phyloP scores from a whole-genome alignment of 1,140 invertebrate species.

The Leptonema lineaticorne region DNA sequence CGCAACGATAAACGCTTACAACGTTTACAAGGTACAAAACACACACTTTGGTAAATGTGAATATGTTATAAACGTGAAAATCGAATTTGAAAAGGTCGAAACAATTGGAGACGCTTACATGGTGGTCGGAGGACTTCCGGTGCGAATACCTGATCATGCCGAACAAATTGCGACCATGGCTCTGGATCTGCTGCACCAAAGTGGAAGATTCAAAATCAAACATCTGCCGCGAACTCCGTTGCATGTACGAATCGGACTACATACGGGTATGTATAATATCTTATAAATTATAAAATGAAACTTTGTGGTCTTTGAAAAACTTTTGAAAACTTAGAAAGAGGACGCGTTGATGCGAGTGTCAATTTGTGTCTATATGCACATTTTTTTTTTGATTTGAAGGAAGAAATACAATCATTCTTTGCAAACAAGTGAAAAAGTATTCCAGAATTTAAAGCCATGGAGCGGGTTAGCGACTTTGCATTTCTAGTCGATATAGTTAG shows the following conservation, averaged over 20 bases:
- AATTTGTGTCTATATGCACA: too few relatives aligned
- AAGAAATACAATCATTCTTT: too few relatives aligned
- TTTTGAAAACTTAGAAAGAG: too few relatives aligned
- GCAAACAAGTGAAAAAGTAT: too few relatives aligned
- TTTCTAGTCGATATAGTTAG: too few relatives aligned
- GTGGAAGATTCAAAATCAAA: slow-evolving; percentile 80
- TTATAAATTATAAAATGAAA: too few relatives aligned
- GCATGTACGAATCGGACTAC: slow-evolving; percentile 77
- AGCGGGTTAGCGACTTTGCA: too few relatives aligned
- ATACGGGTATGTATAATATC: slow-evolving; percentile 61
- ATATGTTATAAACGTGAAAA: slow-evolving; percentile 95
- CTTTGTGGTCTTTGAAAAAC: too few relatives aligned
- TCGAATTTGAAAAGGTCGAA: slow-evolving; percentile 91
- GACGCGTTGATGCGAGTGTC: too few relatives aligned
- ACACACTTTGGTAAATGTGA: slow-evolving; percentile 66
- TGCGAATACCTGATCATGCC: slow-evolving; percentile 75
- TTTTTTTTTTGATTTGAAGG: too few relatives aligned
- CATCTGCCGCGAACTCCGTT: slow-evolving; percentile 80
- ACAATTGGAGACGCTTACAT: slow-evolving; percentile 96
- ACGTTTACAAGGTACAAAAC: slow-evolving; percentile 78
- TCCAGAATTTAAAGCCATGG: too few relatives aligned
- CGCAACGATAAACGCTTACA: slow-evolving; percentile 86
- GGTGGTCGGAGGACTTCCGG: slow-evolving; percentile 88
- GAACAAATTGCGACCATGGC: slow-evolving; percentile 85
- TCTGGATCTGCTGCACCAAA: slow-evolving; percentile 80